Evolutionary conservation across 2,888 invertebrate genomes (phyloP), one percentile per base, ranked within the genome.

Genomic region (Catocala fraxini): DNA sequence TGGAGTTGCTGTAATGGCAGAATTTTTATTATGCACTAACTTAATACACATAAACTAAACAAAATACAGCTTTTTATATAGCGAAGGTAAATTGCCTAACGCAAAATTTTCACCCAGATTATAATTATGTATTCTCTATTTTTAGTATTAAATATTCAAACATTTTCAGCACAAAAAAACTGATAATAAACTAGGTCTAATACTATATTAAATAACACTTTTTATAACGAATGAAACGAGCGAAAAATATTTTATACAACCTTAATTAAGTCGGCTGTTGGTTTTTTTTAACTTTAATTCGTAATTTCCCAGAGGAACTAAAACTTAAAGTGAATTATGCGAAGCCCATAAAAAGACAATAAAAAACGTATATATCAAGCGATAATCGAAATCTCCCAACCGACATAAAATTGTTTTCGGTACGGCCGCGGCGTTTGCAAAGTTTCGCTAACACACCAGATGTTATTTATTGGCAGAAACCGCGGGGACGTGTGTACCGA

Each of bases 381-480:
- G 63, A 65, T 67, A 65, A 72, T 68, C 71, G 59, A 75, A 73
- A 63, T 54, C 49, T 46, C 48, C 39, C 45, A 33, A 59, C 61
- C 51, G 48, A 59, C 63, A 61, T 76, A 64, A 74, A 76, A 76
- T 66, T 67, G 65, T 70, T 73, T 74, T 74, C 54, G 59, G 62
- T 76, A 64, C 60, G 62, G 48, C 68, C 74, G 63, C 60, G 62
- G 48, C 68, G 61, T 73, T 77, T 60, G 56, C 64, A 62, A 77
- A 77, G 71, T 71, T 73, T 75, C 58, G 68, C 70, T 70, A 63
- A 69, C 71, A 61, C 73, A 71, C 66, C 79, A 80, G 80, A 73
- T 79, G 81, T 75, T 80, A 80, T 82, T 82, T 82, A 83, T 78
- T 71, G 73, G 66, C 51, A 39, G 60, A 69, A 73, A 67, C 78